Evolutionary conservation across 2,888 invertebrate species (phyloP), one percentile per base, ranked within the genome.

Genomic region (Drosophila maculinotata): DNA sequence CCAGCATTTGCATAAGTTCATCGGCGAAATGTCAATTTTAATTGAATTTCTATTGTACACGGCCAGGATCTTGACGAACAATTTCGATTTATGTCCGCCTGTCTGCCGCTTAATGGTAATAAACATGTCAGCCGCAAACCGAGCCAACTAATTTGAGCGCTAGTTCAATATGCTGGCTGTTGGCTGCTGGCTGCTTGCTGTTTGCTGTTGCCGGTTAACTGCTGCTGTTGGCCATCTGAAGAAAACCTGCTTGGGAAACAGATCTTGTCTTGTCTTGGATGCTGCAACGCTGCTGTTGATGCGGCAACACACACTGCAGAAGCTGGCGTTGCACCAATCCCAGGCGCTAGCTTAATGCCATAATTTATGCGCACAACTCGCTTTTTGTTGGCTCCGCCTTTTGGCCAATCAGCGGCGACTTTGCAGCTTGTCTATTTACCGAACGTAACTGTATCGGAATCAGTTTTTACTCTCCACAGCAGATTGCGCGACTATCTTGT

Each of bases 331-430:
- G 88, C 89, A 85, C 88, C 89, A 88, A 89, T 89, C 89, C 88
- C 81, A 89, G 83, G 65, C 89, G 79, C 81, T 77, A 86, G 84
- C 75, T 79, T 85, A 82, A 76, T 88, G 83, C 86, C 87, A 87
- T 87, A 87, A 87, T 88, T 88, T 87, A 87, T 88, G 88, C 87
- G 76, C 74, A 68, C 82, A 84, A 87, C 87, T 77, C 36, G 79
- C 64, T 74, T 67, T 42, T 47, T 53, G 54, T 59, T 79, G 76
- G 78, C 84, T 87, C 84, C 84, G 87, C 84, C 84, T 87, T 74
- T 81, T 79, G 71, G 79, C 87, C 84, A 85, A 85, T 85, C 83
- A 85, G 87, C 74, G 59, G 12, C 45, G 44, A 59, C 47, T 62
- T 51, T 30, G 38, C 62, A 42, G 47, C 70, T 75, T 57, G 70